These are phyloP conservation scores for Porphyrio hochstetteri DNA, from an alignment of 2,113 vertebrate species.

Conservation along the genomic window DNA sequence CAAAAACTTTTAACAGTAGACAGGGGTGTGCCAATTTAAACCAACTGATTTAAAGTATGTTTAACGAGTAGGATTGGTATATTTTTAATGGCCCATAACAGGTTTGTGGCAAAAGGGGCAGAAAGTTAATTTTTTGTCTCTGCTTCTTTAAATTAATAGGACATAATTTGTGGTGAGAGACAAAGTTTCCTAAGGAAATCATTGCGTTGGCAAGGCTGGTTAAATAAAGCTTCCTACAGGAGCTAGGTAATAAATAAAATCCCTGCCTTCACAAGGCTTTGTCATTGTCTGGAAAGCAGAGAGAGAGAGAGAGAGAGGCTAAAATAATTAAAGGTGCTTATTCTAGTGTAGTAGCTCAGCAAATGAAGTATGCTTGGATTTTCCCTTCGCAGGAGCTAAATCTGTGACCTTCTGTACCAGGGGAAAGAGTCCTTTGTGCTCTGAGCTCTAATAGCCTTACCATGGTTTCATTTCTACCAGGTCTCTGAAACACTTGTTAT, in stretches of 20 bases:
- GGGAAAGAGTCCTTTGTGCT: conserved; percentile 22
- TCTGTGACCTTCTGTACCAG: neutral
- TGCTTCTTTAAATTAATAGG: conserved; percentile 11
- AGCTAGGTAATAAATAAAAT: conserved; percentile 39
- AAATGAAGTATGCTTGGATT: conserved; percentile 38
- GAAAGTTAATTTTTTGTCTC: conserved; percentile 33
- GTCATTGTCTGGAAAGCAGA: neutral
- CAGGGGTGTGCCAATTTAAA: neutral
- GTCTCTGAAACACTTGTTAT: neutral
- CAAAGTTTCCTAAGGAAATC: conserved; percentile 28
- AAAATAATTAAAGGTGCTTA: conserved; percentile 51
- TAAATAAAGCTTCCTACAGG: neutral
- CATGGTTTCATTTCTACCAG: neutral
- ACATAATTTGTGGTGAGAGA: neutral
- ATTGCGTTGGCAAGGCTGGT: conserved; percentile 17
- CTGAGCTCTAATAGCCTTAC: neutral
- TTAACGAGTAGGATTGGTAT: neutral
- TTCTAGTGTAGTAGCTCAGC: neutral
- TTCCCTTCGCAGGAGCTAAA: neutral
- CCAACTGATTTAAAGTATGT: neutral
- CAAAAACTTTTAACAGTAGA: neutral
- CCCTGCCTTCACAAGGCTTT: neutral
- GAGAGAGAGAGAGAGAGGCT: neutral
- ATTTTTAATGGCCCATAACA: neutral
- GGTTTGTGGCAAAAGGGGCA: neutral